Percentiles rank a stretch among this genome's conserved stretches.
Conservation (phyloP, 2,113 vertebrate species). For the Gallinago jamesoni region DNA sequence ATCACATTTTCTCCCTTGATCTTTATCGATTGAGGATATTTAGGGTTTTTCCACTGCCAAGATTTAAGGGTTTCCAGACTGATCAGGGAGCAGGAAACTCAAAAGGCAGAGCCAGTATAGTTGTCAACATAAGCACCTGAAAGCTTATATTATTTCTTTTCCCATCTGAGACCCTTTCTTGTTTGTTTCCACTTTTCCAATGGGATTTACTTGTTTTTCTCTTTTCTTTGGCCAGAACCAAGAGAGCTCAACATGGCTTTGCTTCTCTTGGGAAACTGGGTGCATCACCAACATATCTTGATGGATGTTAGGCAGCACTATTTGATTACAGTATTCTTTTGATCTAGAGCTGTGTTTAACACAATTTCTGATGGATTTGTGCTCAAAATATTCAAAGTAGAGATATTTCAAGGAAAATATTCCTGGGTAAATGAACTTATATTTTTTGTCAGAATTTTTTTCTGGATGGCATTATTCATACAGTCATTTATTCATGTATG, state of each 20-base stretch:
- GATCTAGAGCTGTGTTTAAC: not conserved
- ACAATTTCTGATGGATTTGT: not conserved
- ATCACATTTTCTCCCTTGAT: not conserved
- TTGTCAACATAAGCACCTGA: not conserved
- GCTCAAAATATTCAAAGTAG: not conserved
- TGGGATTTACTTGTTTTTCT: not conserved
- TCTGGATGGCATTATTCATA: not conserved
- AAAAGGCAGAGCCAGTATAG: not conserved
- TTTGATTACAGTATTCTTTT: not conserved
- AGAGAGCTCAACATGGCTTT: not conserved
- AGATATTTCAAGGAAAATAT: not conserved
- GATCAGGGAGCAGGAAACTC: not conserved
- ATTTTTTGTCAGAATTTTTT: not conserved
- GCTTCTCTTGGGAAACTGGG: not conserved
- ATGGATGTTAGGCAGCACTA: not conserved
- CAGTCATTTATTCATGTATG: not conserved
- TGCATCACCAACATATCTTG: not conserved
- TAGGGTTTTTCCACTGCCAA: not conserved
- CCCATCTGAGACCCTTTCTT: not conserved
- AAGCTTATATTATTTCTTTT: not conserved
- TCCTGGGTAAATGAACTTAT: not conserved
- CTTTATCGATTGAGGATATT: not conserved
- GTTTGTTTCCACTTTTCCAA: not conserved
- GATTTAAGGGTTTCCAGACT: conserved; percentile 9
- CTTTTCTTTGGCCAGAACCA: not conserved